Percentiles rank a stretch among this genome's conserved stretches.
Conservation (phyloP, 2,888 invertebrate species). For the Dynastes maya region DNA sequence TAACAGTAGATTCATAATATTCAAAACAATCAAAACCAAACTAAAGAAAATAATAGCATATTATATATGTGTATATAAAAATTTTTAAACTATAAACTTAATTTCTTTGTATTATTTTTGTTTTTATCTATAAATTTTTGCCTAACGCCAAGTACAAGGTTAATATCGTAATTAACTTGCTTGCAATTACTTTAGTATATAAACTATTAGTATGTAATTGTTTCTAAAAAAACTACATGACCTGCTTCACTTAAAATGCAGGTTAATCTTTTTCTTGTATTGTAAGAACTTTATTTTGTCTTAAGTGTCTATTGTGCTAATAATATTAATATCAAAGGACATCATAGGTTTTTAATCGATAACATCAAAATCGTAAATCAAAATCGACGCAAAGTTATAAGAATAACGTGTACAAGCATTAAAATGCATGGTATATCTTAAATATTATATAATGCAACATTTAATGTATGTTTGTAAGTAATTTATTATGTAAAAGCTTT, state of each 20-base stretch:
- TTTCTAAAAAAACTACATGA: constrained; percentile 23
- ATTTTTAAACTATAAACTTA: neutral
- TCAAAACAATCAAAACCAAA: neutral
- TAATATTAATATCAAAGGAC: constrained; percentile 4
- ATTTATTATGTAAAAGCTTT: too few relatives aligned
- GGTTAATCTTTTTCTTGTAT: constrained; percentile 11
- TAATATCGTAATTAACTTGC: constrained; percentile 24
- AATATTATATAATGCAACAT: too few relatives aligned
- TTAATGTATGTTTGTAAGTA: too few relatives aligned
- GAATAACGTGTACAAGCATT: neutral
- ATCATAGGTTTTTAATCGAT: neutral
- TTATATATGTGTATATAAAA: constrained; percentile 1
- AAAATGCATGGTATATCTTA: too few relatives aligned
- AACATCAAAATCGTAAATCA: neutral
- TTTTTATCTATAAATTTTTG: constrained; percentile 1
- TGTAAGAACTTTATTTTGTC: constrained; percentile 8
- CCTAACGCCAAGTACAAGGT: constrained; percentile 9
- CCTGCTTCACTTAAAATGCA: neutral
- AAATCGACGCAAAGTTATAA: neutral
- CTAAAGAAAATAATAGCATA: neutral
- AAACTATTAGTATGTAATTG: constrained; percentile 27
- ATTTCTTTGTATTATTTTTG: neutral
- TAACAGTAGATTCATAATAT: neutral
- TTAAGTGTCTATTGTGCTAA: constrained; percentile 2
- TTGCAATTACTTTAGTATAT: constrained; percentile 30